Evolutionary conservation across 2,888 invertebrate genomes (phyloP).

Genomic region (Mythimna pallens): DNA sequence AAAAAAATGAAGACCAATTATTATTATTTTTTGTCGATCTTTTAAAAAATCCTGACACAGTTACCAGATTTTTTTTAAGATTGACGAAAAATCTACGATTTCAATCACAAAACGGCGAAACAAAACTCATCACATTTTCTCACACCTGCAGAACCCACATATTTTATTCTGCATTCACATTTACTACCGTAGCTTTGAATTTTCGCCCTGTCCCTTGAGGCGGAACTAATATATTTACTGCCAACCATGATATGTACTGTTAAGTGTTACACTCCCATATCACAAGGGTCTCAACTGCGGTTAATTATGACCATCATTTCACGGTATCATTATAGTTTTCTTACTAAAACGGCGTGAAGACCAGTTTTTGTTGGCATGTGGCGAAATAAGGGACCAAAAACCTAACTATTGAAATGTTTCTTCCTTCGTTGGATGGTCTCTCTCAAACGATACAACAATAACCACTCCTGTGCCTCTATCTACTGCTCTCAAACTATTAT

Average conservation of each 20-base stretch:
- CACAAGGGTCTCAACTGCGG: conserved; percentile 5
- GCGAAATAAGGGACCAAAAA: neutral
- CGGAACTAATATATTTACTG: conserved; percentile 59
- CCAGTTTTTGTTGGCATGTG: neutral
- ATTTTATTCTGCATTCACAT: conserved; percentile 15
- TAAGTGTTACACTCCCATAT: conserved; percentile 28
- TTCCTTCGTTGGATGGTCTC: too few relatives aligned
- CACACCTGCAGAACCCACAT: conserved; percentile 37
- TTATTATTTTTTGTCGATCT: too few relatives aligned
- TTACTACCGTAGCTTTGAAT: conserved; percentile 15
- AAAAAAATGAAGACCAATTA: too few relatives aligned
- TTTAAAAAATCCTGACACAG: too few relatives aligned
- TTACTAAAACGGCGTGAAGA: neutral
- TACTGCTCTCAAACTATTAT: too few relatives aligned
- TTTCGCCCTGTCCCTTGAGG: conserved; percentile 36
- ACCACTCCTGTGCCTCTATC: too few relatives aligned
- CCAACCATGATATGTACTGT: conserved; percentile 40
- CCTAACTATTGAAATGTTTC: neutral
- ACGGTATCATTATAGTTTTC: conserved; percentile 34
- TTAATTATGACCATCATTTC: conserved; percentile 35
- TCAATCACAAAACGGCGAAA: neutral
- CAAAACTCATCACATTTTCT: neutral
- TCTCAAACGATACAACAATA: too few relatives aligned
- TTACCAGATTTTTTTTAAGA: too few relatives aligned
- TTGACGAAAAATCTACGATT: neutral